A percentile compares a stretch with the other conserved stretches of the same genome.
Evolutionary conservation across 2,113 vertebrate genomes (phyloP).

Genomic region (Jacana jacana): DNA sequence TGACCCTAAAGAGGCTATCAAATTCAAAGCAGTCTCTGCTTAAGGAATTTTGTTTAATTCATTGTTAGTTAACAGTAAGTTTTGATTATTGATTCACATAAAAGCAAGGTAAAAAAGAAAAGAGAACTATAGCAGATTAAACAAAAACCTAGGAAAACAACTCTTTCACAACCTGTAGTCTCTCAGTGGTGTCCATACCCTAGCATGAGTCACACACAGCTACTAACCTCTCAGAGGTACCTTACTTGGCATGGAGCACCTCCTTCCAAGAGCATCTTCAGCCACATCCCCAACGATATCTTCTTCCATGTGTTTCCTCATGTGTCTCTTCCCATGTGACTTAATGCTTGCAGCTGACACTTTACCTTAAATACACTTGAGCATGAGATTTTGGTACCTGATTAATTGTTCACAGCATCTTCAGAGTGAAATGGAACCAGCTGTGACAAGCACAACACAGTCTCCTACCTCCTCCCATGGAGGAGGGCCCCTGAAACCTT

Average conservation of each 20-base stretch:
- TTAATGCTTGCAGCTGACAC: neutral
- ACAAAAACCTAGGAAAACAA: neutral
- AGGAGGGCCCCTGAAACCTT: neutral
- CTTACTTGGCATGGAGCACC: neutral
- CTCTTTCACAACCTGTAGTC: neutral
- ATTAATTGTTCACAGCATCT: neutral
- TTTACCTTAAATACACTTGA: neutral
- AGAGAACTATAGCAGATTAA: neutral
- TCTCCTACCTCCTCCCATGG: neutral
- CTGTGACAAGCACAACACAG: neutral
- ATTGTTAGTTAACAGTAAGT: neutral
- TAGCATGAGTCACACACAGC: neutral
- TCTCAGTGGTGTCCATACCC: neutral
- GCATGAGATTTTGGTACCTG: neutral
- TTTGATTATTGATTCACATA: neutral
- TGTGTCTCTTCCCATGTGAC: neutral
- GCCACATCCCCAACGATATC: accelerated
- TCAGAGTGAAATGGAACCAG: neutral
- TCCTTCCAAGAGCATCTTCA: neutral
- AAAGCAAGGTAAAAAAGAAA: neutral
- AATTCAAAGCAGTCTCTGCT: neutral
- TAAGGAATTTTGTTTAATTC: neutral
- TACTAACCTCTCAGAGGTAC: neutral
- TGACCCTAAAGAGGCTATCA: neutral
- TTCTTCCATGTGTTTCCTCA: neutral